These are phyloP conservation scores for Leptonema lineaticorne DNA, from an alignment of 1,140 invertebrate genomes.

Conservation along the genomic window DNA sequence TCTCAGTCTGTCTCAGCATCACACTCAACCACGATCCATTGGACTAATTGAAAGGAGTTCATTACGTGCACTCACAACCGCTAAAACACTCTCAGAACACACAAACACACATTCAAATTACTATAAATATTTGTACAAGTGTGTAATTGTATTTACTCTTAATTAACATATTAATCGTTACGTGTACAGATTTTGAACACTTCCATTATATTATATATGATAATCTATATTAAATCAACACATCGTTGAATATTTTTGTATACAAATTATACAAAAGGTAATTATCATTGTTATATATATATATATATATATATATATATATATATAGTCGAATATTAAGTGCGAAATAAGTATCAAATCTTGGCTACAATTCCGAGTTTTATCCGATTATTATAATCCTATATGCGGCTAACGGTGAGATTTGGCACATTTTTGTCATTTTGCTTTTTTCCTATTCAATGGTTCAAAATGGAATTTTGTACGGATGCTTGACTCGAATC, in stretches of 20 bases:
- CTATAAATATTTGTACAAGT: too few relatives aligned
- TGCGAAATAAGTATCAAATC: background rate
- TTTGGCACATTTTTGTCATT: conserved; percentile 19
- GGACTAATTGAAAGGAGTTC: background rate
- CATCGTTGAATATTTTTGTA: too few relatives aligned
- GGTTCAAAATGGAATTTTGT: conserved; percentile 8
- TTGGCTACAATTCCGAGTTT: conserved; percentile 9
- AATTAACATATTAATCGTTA: too few relatives aligned
- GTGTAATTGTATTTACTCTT: too few relatives aligned
- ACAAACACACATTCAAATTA: too few relatives aligned
- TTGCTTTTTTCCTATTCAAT: background rate
- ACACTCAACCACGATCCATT: background rate
- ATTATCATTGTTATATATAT: too few relatives aligned
- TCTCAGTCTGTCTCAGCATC: background rate
- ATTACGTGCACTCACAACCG: background rate
- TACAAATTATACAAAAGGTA: too few relatives aligned
- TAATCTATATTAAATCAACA: too few relatives aligned
- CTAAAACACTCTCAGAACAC: too few relatives aligned
- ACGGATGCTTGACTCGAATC: too few relatives aligned
- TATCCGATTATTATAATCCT: conserved; percentile 15
- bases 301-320: background rate
- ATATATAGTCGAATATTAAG: background rate
- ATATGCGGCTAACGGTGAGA: conserved; percentile 14
- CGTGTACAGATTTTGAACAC: too few relatives aligned
- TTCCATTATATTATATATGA: too few relatives aligned